phyloP scores from a whole-genome alignment of 2,888 invertebrate genomes.

The Argyresthia albistria region DNA sequence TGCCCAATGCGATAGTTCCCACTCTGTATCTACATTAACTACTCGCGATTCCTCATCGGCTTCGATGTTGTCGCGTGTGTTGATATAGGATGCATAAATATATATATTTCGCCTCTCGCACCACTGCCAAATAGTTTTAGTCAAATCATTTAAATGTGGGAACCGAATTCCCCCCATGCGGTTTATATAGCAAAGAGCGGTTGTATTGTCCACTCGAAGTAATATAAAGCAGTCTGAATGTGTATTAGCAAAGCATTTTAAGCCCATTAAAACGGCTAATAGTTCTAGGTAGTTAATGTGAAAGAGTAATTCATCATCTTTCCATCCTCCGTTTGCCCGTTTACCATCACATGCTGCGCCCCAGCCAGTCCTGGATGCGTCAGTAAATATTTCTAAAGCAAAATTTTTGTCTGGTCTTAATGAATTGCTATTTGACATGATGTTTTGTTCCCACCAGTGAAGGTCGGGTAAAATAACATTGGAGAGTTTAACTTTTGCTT shows the following conservation, averaged over 20 bases:
- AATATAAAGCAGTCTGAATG: neutral
- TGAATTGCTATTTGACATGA: neutral
- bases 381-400: slow-evolving; percentile 4
- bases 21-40: slow-evolving; percentile 9
- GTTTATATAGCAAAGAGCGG: slow-evolving; percentile 3
- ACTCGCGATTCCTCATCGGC: slow-evolving; percentile 12
- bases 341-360: no score
- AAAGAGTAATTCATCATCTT: neutral
- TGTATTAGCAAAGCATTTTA: neutral
- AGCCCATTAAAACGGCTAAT: no score
- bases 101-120: slow-evolving; percentile 11
- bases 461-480: slow-evolving; percentile 1
- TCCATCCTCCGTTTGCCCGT: slow-evolving; percentile 1
- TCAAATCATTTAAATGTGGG: slow-evolving; percentile 9
- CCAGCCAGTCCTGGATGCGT: slow-evolving; percentile 4
- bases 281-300: neutral
- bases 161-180: slow-evolving; percentile 9
- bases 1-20: slow-evolving; percentile 5
- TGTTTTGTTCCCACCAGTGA: slow-evolving; percentile 4
- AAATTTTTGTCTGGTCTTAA: neutral
- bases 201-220: neutral
- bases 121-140: slow-evolving; percentile 11
- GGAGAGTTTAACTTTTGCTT: slow-evolving; percentile 3
- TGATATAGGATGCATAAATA: no score
- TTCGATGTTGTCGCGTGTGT: slow-evolving; percentile 9